Base-by-base conservation (phyloP, 2,888 invertebrate species). In the Watsonalla cultraria region DNA sequence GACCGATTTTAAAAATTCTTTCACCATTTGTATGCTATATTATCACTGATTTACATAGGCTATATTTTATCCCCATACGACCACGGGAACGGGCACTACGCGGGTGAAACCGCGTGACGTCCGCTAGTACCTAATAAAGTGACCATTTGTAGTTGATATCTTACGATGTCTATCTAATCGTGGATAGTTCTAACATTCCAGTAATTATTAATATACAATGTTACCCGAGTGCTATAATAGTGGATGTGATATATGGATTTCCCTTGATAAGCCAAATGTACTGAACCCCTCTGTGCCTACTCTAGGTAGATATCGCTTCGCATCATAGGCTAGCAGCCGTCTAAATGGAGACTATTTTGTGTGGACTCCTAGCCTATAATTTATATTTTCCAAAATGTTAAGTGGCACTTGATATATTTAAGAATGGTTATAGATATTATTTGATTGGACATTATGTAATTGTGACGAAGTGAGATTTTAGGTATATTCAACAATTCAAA, bases 211-310 rank as follows among this genome's bases (percentile, higher is more conserved):
- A 11, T 42, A 11, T 42, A 42, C 11, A 42, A 42, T 11, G 42
- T 58, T 64, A 64, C 82, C 80, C 82, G 77, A 81, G 82, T 84
- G 80, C 73, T 65, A 66, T 63, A 60, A 76, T 82, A 85, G 82
- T 88, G 75, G 80, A 82, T 88, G 88, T 90, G 89, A 89, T 90
- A 90, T 78, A 82, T 86, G 84, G 80, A 78, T 84, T 81, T 84
- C 86, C 87, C 84, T 67, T 80, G 76, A 74, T 84, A 86, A 89
- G 86, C 89, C 89, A 86, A 89, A 87, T 80, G 90, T 90, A 90
- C 90, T 90, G 90, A 90, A 85, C 89, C 86, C 87, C 84, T 86
- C 87, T 87, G 90, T 90, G 90, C 90, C 90, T 90, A 84, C 80
- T 86, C 73, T 89, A 83, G 77, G 76, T 80, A 80, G 78, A 72